Conservation (phyloP, 1,140 invertebrate genomes). For the Periplaneta americana region DNA sequence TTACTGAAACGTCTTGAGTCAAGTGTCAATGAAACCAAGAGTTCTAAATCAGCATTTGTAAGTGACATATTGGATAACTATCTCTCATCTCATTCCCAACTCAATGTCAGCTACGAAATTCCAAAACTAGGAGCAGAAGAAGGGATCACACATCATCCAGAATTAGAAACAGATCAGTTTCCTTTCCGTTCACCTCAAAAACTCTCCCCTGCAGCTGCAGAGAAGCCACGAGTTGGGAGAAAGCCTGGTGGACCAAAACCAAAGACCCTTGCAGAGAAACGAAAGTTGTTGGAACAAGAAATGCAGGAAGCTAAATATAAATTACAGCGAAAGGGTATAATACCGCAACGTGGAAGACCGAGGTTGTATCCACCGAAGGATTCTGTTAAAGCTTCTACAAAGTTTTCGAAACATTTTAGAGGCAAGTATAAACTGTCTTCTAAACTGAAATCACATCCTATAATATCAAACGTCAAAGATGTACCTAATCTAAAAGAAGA, state of each 20-base stretch:
- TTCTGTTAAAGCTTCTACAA: background rate
- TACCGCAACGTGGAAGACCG: background rate
- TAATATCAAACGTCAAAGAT: background rate
- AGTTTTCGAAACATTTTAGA: background rate
- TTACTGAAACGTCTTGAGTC: background rate
- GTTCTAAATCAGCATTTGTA: slow-evolving; percentile 28
- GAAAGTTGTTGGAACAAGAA: slow-evolving; percentile 27
- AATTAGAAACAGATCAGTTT: background rate
- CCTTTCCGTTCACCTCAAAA: background rate
- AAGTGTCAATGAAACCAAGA: background rate
- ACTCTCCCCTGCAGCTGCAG: background rate
- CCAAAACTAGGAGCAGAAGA: slow-evolving; percentile 31
- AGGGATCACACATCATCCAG: slow-evolving; percentile 4
- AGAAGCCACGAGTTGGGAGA: background rate
- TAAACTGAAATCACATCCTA: background rate
- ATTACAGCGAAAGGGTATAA: background rate
- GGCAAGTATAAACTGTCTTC: background rate
- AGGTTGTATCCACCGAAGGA: background rate
- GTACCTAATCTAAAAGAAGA: slow-evolving; percentile 10
- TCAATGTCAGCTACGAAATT: slow-evolving; percentile 31
- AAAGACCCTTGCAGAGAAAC: slow-evolving; percentile 34
- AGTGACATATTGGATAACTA: slow-evolving; percentile 30
- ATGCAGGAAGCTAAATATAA: background rate
- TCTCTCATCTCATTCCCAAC: slow-evolving; percentile 25
- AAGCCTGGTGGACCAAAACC: slow-evolving; percentile 26